phyloP scores from a whole-genome alignment of 2,888 invertebrate species.

The Perdita meconis region DNA sequence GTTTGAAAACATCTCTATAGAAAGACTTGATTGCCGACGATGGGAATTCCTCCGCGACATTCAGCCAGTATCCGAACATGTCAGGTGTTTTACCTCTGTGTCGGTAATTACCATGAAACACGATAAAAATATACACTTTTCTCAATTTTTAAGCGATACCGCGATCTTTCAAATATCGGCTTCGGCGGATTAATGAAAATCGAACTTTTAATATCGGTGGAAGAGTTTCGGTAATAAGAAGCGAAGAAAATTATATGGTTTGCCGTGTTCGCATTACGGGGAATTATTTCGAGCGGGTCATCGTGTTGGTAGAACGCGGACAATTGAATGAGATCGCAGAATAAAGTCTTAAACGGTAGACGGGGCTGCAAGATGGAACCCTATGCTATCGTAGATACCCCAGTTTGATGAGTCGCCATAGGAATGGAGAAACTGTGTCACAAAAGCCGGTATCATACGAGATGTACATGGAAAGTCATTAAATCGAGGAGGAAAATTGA shows the following conservation, averaged over 20 bases:
- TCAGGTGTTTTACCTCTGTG: not conserved
- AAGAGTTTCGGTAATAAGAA: too few species aligned
- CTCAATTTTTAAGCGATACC: too few species aligned
- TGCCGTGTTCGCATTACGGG: not conserved
- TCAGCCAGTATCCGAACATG: not conserved
- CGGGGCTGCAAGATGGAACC: constrained; percentile 15
- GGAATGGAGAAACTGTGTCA: constrained; percentile 47
- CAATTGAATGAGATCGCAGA: constrained; percentile 37
- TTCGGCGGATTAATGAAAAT: too few species aligned
- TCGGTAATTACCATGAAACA: too few species aligned
- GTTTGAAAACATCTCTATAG: not conserved
- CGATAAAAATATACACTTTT: too few species aligned
- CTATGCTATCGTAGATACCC: constrained; percentile 45
- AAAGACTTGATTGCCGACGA: not conserved
- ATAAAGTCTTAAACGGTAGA: constrained; percentile 46
- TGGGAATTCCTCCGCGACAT: not conserved
- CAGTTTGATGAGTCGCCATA: constrained; percentile 46
- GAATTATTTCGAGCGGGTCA: not conserved
- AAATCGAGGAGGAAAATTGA: not conserved
- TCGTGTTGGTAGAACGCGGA: not conserved
- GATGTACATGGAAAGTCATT: constrained; percentile 4
- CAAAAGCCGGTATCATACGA: constrained; percentile 28
- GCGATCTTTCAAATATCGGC: too few species aligned
- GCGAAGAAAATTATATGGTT: too few species aligned
- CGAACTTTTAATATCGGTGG: too few species aligned